These are phyloP conservation scores for Tribolium freemani DNA, from an alignment of 2,888 invertebrate genomes.

Conservation along the genomic window DNA sequence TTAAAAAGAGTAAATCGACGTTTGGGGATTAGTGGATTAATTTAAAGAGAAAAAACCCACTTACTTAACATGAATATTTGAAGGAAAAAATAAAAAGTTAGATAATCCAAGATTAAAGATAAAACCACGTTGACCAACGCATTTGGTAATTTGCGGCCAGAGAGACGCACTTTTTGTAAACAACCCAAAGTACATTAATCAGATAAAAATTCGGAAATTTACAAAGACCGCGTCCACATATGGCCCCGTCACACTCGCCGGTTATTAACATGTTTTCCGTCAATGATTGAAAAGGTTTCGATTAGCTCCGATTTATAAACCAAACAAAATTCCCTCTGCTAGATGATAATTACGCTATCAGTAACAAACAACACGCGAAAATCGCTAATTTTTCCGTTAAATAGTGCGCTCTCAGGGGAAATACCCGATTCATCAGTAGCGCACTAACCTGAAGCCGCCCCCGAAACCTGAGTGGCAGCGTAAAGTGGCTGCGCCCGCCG, in stretches of 20 bases:
- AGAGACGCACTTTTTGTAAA: not conserved
- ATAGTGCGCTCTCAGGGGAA: conserved; percentile 13
- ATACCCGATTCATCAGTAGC: conserved; percentile 31
- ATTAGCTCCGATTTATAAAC: conserved; percentile 29
- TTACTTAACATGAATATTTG: too few relatives aligned
- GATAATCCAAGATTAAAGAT: too few relatives aligned
- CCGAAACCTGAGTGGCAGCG: conserved; percentile 46
- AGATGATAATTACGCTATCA: conserved; percentile 19
- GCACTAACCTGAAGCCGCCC: conserved; percentile 46
- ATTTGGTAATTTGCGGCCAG: too few relatives aligned
- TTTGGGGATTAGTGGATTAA: not conserved
- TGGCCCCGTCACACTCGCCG: conserved; percentile 22
- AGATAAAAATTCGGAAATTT: conserved; percentile 6
- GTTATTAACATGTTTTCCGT: conserved; percentile 23
- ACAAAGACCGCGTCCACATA: conserved; percentile 5
- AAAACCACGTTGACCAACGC: too few relatives aligned
- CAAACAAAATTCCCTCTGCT: conserved; percentile 6
- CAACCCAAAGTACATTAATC: not conserved
- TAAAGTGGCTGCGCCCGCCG: conserved; percentile 50
- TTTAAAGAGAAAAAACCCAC: not conserved
- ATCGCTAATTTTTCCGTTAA: conserved; percentile 1
- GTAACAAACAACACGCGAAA: conserved; percentile 9
- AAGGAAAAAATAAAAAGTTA: too few relatives aligned
- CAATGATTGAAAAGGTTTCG: conserved; percentile 14
- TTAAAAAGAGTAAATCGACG: not conserved